A percentile compares a stretch with the other conserved stretches of the same genome.
These are phyloP conservation scores for Ashinkailepas kermadecensis DNA, from an alignment of 2,888 invertebrate genomes.

Conservation along the genomic window DNA sequence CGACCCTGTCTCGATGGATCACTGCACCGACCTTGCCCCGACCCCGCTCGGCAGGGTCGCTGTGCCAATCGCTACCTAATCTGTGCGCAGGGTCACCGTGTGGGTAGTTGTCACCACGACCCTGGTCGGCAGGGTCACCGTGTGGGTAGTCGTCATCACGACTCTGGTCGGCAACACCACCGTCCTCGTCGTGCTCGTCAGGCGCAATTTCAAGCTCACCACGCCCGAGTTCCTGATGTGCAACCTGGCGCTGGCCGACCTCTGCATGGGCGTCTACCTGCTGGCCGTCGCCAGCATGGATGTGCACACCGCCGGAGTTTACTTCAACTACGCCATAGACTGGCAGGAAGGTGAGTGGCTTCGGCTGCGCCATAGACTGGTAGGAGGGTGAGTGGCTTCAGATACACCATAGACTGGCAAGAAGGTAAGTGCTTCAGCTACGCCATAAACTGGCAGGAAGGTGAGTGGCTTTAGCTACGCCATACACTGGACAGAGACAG, in stretches of 20 bases:
- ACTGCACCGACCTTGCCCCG: too few relatives aligned
- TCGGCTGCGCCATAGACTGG: too few relatives aligned
- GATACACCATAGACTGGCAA: too few relatives aligned
- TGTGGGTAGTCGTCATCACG: slow-evolving; percentile 76
- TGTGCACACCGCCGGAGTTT: slow-evolving; percentile 70
- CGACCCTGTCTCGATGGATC: too few relatives aligned
- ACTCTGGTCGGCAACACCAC: slow-evolving; percentile 76
- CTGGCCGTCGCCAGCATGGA: slow-evolving; percentile 76
- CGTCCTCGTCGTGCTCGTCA: slow-evolving; percentile 65
- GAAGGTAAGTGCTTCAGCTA: too few relatives aligned
- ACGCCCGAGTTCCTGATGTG: slow-evolving; percentile 67
- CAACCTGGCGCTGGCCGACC: slow-evolving; percentile 79
- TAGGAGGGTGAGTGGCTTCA: too few relatives aligned
- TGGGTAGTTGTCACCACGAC: slow-evolving; percentile 65
- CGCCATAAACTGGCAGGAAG: too few relatives aligned
- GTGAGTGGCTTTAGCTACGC: too few relatives aligned
- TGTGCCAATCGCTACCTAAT: too few relatives aligned
- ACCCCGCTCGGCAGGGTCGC: slow-evolving; percentile 44
- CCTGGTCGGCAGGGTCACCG: slow-evolving; percentile 55
- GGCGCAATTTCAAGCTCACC: slow-evolving; percentile 45
- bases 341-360: slow-evolving; percentile 65
- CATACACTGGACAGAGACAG: too few relatives aligned
- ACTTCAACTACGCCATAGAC: slow-evolving; percentile 81
- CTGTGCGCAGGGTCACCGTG: slow-evolving; percentile 52
- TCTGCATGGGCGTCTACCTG: slow-evolving; percentile 77